phyloP scores from a whole-genome alignment of 53 echinoderm and acorn worm genomes.

The Crossaster papposus region DNA sequence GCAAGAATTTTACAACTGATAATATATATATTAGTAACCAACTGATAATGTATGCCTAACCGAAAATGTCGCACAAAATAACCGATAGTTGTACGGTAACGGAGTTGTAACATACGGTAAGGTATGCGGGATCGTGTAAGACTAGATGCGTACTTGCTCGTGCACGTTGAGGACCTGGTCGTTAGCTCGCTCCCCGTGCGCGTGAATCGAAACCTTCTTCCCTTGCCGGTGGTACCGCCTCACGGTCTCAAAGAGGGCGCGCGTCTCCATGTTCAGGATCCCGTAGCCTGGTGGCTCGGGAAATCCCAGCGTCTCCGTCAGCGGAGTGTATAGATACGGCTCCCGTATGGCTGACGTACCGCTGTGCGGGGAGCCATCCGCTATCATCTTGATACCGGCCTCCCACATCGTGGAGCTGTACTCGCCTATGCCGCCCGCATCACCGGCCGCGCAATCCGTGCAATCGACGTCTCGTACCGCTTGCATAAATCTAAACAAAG shows the following conservation, averaged over 20 bases:
- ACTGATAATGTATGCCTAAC: too few relatives aligned
- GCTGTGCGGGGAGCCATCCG: conserved; percentile 48
- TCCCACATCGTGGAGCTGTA: conserved; percentile 44
- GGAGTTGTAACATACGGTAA: too few relatives aligned
- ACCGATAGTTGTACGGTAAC: too few relatives aligned
- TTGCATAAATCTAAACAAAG: neutral
- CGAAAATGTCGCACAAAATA: too few relatives aligned
- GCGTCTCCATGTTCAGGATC: conserved; percentile 25
- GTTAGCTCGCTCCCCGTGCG: conserved; percentile 61
- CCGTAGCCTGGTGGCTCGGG: conserved; percentile 55
- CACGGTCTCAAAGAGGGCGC: conserved; percentile 53
- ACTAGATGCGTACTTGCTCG: conserved; percentile 45
- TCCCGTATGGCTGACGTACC: conserved; percentile 37
- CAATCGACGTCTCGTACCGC: neutral
- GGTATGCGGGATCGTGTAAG: too few relatives aligned
- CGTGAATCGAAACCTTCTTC: conserved; percentile 60
- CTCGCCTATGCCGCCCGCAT: neutral
- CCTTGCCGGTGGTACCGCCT: conserved; percentile 25
- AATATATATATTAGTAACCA: too few relatives aligned
- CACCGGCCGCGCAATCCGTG: neutral
- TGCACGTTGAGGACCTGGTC: conserved; percentile 60
- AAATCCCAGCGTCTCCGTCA: conserved; percentile 62
- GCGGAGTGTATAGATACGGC: conserved; percentile 48
- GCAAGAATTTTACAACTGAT: too few relatives aligned
- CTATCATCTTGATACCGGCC: conserved; percentile 30